Evolutionary conservation across 1,140 invertebrate species (phyloP), one percentile per base, ranked within the genome.

Genomic region (Aphis gossypii): DNA sequence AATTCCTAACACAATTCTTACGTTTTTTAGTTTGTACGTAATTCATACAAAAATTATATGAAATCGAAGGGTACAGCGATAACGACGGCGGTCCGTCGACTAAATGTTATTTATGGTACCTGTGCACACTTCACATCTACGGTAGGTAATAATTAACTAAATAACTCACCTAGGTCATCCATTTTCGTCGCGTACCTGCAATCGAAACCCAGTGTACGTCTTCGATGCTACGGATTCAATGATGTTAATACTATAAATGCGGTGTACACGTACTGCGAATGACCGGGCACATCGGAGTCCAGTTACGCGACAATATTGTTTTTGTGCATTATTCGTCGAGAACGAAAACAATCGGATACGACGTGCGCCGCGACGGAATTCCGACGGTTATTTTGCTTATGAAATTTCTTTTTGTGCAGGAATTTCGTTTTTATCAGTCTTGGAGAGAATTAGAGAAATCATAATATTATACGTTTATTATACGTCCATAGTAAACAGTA

Each of bases 151-250:
- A n/a, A 76, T 30, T 41, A 41, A 46, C 46, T 46, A 46, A 46
- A 44, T 84, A 38, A 92, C 76, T 83, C 20, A 92, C 91, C 91
- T 35, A 92, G 76, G n/a, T 92, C 91, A 82, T 92, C 91, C 91
- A 92, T 92, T 84, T 48, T 82, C 11, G 25, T n/a, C 23, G 20
- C 48, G n/a, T n/a, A 9, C 5, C 25, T 30, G 30, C 84, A 7
- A 18, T n/a, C 7, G 25, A 87, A 48, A 20, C 6, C 11, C 44
- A 51, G 30, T 4, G 21, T 2, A 46, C 44, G 86, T 86, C 84
- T 46, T 14, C 60, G 9, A 76, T 76, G 6, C 60, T n/a, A n/a
- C 5, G 11, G 30, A 35, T n/a, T n/a, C 60, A 14, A 20, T n/a
- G 6, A n/a, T 68, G n/a, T n/a, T 68, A 68, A 30, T 76, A n/a